Percentiles rank a stretch among this genome's conserved stretches.
Conservation (phyloP, 2,888 invertebrate genomes). For the Allacma fusca region DNA sequence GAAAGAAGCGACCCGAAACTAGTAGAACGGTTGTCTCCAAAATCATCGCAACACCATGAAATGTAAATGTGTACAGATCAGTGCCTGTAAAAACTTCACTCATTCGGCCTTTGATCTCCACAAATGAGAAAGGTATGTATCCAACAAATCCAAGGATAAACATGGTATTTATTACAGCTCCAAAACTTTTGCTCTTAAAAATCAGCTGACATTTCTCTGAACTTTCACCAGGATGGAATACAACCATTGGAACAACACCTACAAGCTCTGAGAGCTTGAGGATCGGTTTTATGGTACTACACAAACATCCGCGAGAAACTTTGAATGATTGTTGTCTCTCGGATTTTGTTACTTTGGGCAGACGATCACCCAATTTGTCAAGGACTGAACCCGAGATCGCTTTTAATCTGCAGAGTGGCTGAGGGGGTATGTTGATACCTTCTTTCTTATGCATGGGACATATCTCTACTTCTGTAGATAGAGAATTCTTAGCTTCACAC, state of each 20-base stretch:
- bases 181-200: constrained; percentile 48
- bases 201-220: constrained; percentile 45
- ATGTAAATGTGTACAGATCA: constrained; percentile 58
- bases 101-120: constrained; percentile 52
- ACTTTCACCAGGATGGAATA: constrained; percentile 46
- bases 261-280: constrained; percentile 50
- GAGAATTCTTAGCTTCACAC: not conserved
- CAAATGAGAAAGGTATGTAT: constrained; percentile 51
- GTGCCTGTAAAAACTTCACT: constrained; percentile 53
- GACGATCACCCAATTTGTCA: not conserved
- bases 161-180: constrained; percentile 46
- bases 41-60: constrained; percentile 56
- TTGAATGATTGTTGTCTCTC: not conserved
- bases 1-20: constrained; percentile 47
- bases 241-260: constrained; percentile 51
- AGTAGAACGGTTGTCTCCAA: constrained; percentile 52
- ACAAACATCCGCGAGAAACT: constrained; percentile 47
- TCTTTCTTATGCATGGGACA: constrained; percentile 8
- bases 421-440: not conserved
- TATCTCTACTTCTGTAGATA: not conserved
- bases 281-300: constrained; percentile 54
- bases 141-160: constrained; percentile 47
- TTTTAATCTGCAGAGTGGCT: constrained; percentile 20
- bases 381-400: not conserved
- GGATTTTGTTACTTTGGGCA: not conserved